Percentiles rank a stretch among this genome's conserved stretches.
Conservation (phyloP, 2,113 vertebrate genomes). For the Onychorhynchus coronatus region DNA sequence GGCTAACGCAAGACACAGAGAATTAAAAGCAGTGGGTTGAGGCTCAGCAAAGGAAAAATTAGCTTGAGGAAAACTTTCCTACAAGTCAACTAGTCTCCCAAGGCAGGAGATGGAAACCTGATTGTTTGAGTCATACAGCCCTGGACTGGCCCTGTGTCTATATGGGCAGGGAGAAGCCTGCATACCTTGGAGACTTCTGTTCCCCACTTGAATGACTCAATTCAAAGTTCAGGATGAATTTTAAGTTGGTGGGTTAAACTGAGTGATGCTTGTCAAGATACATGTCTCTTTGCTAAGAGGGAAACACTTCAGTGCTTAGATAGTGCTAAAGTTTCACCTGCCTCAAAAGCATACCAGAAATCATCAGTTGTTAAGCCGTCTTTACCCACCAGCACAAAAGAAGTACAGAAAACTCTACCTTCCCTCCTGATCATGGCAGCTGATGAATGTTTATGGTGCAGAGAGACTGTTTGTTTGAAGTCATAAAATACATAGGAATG, state of each 20-base stretch:
- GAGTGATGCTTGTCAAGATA: not conserved
- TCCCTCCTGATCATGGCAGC: not conserved
- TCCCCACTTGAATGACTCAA: slow-evolving; percentile 48
- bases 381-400: not conserved
- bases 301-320: not conserved
- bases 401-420: not conserved
- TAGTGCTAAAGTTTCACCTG: slow-evolving; percentile 44
- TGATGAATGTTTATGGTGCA: not conserved
- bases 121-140: slow-evolving; percentile 54
- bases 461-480: not conserved
- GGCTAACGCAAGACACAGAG: not conserved
- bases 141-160: not conserved
- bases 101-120: slow-evolving; percentile 47
- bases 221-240: slow-evolving; percentile 53
- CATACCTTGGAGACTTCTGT: slow-evolving; percentile 24
- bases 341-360: not conserved
- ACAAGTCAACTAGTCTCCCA: slow-evolving; percentile 2
- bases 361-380: not conserved
- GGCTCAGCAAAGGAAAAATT: not conserved
- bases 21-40: slow-evolving; percentile 9
- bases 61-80: slow-evolving; percentile 51
- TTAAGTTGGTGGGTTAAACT: slow-evolving; percentile 39
- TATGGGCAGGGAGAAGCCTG: slow-evolving; percentile 8
- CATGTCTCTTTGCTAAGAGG: not conserved
- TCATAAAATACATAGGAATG: not conserved